Conservation (phyloP, 2,113 vertebrate species). For the Chamaetylas fuelleborni region DNA sequence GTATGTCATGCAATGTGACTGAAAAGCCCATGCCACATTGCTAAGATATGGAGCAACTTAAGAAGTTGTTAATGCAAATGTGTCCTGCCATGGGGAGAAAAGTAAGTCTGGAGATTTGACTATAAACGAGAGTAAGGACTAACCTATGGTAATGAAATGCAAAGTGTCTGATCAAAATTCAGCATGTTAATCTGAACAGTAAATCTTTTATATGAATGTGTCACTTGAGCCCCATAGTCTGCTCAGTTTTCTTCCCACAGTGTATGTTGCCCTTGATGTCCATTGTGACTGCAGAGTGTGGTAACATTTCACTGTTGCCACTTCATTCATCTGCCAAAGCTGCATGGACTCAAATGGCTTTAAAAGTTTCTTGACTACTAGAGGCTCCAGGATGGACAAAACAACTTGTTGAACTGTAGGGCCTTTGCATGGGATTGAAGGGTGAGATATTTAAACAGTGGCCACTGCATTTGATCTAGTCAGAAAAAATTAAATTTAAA, state of each 20-base stretch:
- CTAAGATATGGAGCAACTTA: background rate
- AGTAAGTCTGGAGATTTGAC: conserved; percentile 35
- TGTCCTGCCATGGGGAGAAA: conserved; percentile 19
- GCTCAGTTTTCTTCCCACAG: background rate
- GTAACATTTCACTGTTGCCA: background rate
- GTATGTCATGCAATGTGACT: background rate
- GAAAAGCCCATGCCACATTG: background rate
- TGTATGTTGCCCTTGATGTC: conserved; percentile 11
- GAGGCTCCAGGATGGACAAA: background rate
- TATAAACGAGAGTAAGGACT: background rate
- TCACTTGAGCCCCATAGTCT: conserved; percentile 5
- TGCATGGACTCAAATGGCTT: background rate
- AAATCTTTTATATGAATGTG: conserved; percentile 46
- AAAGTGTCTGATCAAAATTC: conserved; percentile 59
- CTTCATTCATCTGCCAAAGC: background rate
- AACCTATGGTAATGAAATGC: conserved; percentile 53
- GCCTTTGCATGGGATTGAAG: background rate
- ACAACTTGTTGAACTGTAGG: background rate
- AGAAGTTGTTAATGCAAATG: conserved; percentile 44
- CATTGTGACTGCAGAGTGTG: background rate
- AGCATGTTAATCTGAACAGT: conserved; percentile 38
- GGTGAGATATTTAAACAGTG: background rate
- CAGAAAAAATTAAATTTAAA: background rate
- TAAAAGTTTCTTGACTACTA: background rate
- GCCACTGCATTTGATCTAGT: background rate